Conservation (phyloP, 2,888 invertebrate species). For the Stegophylla sp. region DNA sequence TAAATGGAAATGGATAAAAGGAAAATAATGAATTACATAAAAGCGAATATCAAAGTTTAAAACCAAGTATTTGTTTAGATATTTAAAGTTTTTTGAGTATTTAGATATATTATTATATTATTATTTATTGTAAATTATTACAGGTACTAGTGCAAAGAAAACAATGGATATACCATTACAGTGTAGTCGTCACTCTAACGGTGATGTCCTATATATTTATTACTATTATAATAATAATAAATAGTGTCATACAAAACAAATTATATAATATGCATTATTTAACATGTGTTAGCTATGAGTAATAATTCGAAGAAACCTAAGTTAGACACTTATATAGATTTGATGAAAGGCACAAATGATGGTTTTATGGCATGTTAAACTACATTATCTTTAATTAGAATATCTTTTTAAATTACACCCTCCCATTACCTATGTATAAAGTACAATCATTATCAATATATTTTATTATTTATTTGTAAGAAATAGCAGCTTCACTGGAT, state of each 20-base stretch:
- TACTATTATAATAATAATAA: too few relatives aligned
- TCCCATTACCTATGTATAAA: too few relatives aligned
- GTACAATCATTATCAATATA: too few relatives aligned
- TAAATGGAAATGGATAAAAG: too few relatives aligned
- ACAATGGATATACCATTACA: slow-evolving; percentile 1
- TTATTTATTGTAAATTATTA: background rate
- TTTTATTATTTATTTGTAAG: slow-evolving; percentile 5
- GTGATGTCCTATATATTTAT: too few relatives aligned
- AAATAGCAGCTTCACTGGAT: background rate
- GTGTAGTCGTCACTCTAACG: slow-evolving; percentile 1
- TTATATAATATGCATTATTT: background rate
- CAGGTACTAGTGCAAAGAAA: background rate
- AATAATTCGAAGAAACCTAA: background rate
- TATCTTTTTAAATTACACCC: background rate
- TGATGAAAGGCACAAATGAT: background rate
- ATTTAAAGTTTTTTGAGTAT: slow-evolving; percentile 1
- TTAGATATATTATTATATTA: too few relatives aligned
- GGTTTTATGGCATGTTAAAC: slow-evolving; percentile 3
- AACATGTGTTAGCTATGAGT: slow-evolving; percentile 1
- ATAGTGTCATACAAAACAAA: slow-evolving; percentile 1
- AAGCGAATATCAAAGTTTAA: background rate
- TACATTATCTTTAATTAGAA: slow-evolving; percentile 9
- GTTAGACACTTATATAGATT: background rate
- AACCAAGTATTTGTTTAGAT: slow-evolving; percentile 1
- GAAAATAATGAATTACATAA: slow-evolving; percentile 2